Percentiles rank a stretch among this genome's conserved stretches.
These are phyloP conservation scores for Limnothrissa miodon DNA, from an alignment of 2,113 vertebrate species.

Conservation along the genomic window DNA sequence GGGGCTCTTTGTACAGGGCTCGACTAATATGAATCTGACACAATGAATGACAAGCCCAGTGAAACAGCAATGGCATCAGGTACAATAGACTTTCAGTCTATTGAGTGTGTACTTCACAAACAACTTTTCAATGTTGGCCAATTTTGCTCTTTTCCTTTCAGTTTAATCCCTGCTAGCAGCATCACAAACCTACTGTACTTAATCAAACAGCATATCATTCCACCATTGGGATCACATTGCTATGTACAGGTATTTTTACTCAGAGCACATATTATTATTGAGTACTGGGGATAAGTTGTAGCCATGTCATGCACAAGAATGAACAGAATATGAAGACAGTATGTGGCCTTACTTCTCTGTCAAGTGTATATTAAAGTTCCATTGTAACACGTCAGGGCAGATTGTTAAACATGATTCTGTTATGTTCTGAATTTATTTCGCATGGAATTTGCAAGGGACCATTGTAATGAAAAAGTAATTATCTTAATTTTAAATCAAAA, in stretches of 20 bases:
- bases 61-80: not conserved
- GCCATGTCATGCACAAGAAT: conserved; percentile 6
- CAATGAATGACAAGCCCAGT: not conserved
- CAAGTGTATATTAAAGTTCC: not conserved
- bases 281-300: conserved; percentile 13
- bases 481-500: conserved; percentile 18
- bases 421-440: conserved; percentile 27
- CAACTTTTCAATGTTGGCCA: not conserved
- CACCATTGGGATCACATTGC: not conserved
- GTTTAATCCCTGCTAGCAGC: not conserved
- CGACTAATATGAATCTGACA: not conserved
- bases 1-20: not conserved
- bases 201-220: not conserved
- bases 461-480: conserved; percentile 23
- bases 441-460: conserved; percentile 31
- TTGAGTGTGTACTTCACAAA: not conserved
- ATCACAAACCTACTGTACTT: not conserved
- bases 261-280: not conserved
- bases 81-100: not conserved
- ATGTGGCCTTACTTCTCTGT: conserved; percentile 19
- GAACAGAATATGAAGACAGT: conserved; percentile 7
- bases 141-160: not conserved
- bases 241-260: not conserved
- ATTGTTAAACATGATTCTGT: conserved; percentile 17
- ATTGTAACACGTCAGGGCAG: conserved; percentile 22